Evolutionary conservation across 2,797 vertebrate species (phyloP), one percentile per base, ranked within the genome.

Genomic region (Rhodeus uyekii): DNA sequence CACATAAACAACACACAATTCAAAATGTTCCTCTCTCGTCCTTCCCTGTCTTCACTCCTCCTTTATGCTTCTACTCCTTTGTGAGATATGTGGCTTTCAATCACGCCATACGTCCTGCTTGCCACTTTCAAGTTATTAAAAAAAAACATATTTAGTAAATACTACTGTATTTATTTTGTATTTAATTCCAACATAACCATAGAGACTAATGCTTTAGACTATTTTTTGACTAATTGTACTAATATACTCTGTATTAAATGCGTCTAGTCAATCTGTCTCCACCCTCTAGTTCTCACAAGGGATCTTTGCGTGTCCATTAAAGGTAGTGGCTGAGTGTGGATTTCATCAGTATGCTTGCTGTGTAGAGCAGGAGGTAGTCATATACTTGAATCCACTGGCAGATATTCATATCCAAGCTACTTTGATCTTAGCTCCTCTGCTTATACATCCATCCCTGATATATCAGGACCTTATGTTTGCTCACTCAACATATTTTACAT

Each of bases 371-470:
- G 88, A 88, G 86, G 87, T 85, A 86, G 77, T 84, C 80, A 76
- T 67, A 76, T 76, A 58, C 80, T 78, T 67, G 85, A 87, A 82
- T 83, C 32, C 53, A 75, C 82, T 64, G 72, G 48, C 76, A 82
- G 87, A 80, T 79, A 86, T 89, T 89, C 78, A 46, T 86, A 84
- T 39, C 22, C 55, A 24, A 61, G 63, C 65, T 68, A 61, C 88
- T 91, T 90, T 88, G 84, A 88, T 91, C 89, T 86, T 1, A 60
- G 84, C 85, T 60, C 83, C 63, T 82, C 69, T 38, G 69, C 75
- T 81, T 67, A 58, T 82, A 74, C 84, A 71, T 50, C 73, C 82
- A 77, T 16, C 32, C 61, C 46, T 55, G 46, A 53, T 75, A 85
- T 85, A 84, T 85, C 84, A 81, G 78, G 29, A 82, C 55, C 83